Percentiles rank a stretch among this genome's conserved stretches.
Conservation (phyloP, 1,140 invertebrate genomes). For the Daktulosphaira vitifoliae region DNA sequence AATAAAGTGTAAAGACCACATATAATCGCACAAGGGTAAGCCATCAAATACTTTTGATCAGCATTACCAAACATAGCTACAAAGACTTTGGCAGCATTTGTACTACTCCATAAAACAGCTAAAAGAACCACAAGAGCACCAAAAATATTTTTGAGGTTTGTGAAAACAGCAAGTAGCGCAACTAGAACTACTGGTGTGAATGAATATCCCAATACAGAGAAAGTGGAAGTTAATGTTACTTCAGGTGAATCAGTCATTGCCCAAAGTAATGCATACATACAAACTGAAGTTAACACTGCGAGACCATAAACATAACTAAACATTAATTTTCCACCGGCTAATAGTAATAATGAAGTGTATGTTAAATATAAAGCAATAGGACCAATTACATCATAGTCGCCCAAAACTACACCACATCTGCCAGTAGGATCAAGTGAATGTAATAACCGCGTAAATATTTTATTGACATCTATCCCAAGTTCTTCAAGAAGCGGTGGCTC, state of each 20-base stretch:
- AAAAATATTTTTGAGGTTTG: constrained; percentile 62
- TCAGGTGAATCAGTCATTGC: constrained; percentile 73
- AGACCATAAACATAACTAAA: constrained; percentile 95
- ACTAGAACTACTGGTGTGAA: constrained; percentile 85
- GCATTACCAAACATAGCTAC: constrained; percentile 83
- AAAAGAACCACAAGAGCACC: constrained; percentile 64
- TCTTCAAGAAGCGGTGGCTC: constrained; percentile 83
- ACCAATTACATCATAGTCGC: constrained; percentile 89
- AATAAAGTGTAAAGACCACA: constrained; percentile 92
- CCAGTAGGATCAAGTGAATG: constrained; percentile 84
- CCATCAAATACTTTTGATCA: constrained; percentile 81
- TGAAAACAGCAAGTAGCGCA: constrained; percentile 69
- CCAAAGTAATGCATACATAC: constrained; percentile 83
- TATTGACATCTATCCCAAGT: constrained; percentile 85
- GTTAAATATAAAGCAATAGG: constrained; percentile 87
- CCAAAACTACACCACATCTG: constrained; percentile 59
- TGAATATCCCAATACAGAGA: constrained; percentile 90
- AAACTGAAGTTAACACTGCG: constrained; percentile 79
- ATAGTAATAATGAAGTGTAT: constrained; percentile 66
- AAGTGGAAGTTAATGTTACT: constrained; percentile 73
- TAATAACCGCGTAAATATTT: constrained; percentile 82
- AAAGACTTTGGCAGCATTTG: constrained; percentile 88
- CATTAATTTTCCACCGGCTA: constrained; percentile 68
- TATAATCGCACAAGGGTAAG: constrained; percentile 90
- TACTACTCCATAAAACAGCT: constrained; percentile 80